Evolutionary conservation across 2,797 vertebrate genomes (phyloP).

Genomic region (Pseudocheirus occidentalis): DNA sequence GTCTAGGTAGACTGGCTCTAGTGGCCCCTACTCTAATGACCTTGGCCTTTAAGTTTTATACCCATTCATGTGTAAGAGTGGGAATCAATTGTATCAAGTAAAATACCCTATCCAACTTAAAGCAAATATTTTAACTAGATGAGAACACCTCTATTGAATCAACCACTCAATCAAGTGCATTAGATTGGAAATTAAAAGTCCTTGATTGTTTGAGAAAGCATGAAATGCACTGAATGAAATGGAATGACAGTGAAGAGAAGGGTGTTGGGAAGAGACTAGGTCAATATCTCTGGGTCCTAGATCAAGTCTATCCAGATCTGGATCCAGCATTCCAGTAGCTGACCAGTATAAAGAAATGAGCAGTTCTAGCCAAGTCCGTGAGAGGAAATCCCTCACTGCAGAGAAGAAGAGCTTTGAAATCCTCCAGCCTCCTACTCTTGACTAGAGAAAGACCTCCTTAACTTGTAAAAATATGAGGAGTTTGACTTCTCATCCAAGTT

Average conservation of each 20-base stretch:
- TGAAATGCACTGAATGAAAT: neutral
- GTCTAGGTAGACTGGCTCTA: neutral
- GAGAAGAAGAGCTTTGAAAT: no score
- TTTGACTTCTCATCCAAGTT: no score
- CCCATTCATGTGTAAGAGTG: neutral
- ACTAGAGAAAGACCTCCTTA: no score
- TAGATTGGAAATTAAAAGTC: neutral
- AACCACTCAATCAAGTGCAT: neutral
- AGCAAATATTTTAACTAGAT: neutral
- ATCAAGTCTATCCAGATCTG: no score
- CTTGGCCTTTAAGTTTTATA: neutral
- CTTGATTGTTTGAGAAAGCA: neutral
- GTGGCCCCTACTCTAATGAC: neutral
- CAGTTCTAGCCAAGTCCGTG: no score
- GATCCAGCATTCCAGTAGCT: no score
- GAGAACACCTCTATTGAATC: neutral
- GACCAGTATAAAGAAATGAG: no score
- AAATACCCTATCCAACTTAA: neutral
- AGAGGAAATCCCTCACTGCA: no score
- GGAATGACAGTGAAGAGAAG: neutral
- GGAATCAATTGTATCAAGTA: neutral
- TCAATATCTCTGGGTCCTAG: no score
- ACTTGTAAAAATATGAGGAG: no score
- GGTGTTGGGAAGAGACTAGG: neutral
- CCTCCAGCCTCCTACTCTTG: no score